Conservation (phyloP, 2,888 invertebrate species). For the Micoletzkya japonica region DNA sequence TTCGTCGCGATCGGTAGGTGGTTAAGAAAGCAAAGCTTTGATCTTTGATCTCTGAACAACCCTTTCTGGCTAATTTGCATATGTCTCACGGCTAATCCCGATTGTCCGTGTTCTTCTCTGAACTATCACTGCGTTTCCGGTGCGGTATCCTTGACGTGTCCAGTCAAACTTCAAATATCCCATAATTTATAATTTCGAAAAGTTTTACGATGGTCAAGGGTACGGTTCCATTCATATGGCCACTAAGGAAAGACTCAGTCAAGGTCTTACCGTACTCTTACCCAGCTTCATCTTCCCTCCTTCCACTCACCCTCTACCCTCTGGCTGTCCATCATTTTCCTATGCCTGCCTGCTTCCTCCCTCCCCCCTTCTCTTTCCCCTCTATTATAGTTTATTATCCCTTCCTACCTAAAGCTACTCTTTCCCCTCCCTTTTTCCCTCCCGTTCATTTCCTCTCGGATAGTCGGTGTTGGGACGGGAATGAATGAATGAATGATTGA, state of each 20-base stretch:
- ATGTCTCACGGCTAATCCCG: conserved; percentile 8
- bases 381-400: too few relatives aligned
- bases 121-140: background rate
- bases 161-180: too few relatives aligned
- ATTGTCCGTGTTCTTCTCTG: background rate
- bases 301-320: too few relatives aligned
- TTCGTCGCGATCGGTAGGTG: conserved; percentile 22
- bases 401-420: conserved; percentile 7
- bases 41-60: too few relatives aligned
- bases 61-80: conserved; percentile 9
- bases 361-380: background rate
- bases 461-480: background rate
- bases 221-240: too few relatives aligned
- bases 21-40: background rate
- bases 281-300: too few relatives aligned
- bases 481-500: background rate
- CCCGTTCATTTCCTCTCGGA: conserved; percentile 5
- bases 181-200: too few relatives aligned
- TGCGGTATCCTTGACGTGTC: background rate
- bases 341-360: too few relatives aligned
- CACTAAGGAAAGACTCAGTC: too few relatives aligned
- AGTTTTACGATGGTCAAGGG: too few relatives aligned
- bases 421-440: background rate
- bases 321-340: too few relatives aligned
- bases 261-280: too few relatives aligned